Base-by-base conservation (phyloP, 2,888 invertebrate genomes). In the Vanessa cardui region DNA sequence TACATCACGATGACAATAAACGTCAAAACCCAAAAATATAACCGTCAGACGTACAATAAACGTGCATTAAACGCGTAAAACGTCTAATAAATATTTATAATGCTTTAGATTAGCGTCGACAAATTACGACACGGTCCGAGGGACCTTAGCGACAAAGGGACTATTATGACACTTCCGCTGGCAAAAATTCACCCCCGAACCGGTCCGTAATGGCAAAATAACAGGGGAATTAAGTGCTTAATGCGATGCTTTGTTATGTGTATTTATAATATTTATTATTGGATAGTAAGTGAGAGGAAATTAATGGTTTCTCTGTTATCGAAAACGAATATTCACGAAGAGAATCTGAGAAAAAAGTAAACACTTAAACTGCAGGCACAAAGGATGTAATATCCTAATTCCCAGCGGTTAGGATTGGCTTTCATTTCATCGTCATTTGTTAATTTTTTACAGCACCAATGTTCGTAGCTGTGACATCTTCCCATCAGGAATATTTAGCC, bases 71-170 rank as follows among this genome's bases (percentile, higher is more conserved):
- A 33, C 15, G 66, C 21, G 26, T 21, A 61, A 54, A 52, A 66
- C n/a, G 52, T 3, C 26, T 54, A 54, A 65, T 65, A 65, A 65
- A 65, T 65, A 61, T 65, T 65, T 65, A 60, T 60, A 60, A 60
- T 20, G 39, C 59, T 61, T 54, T 20, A 44, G 46, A 54, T 12
- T 21, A 46, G 54, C 50, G 12, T n/a, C 54, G 66, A 66, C 66
- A 66, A 66, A 66, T 66, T 61, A 47, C 54, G 21, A 18, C 52
- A 45, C 50, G 21, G 61, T 47, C 54, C 33, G 46, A 20, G 46
- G 45, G 54, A 46, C 56, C 56, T 18, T 47, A 47, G 47, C 33
- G 45, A 64, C 64, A 59, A 64, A 52, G 45, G 64, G 50, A 52
- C 15, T 52, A 44, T 59, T 52, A 52, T 18, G 59, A 26, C 31